Evolutionary conservation across 53 echinoderm and acorn worm species (phyloP).

Genomic region (Patiria pectinifera): DNA sequence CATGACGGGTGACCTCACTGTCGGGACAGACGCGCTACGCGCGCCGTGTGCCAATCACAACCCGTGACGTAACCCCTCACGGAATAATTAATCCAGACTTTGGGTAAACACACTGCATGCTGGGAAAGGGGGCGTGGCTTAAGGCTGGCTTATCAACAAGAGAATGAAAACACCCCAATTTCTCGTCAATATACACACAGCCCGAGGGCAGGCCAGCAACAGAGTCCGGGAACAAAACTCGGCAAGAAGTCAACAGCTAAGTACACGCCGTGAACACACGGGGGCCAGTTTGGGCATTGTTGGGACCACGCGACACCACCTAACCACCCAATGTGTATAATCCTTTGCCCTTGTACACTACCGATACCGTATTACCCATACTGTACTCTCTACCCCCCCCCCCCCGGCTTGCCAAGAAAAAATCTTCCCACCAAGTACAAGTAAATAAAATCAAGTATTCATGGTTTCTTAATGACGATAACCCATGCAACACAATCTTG

Average conservation of each 20-base stretch:
- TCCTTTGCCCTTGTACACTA: neutral
- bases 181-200: constrained; percentile 11
- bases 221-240: neutral
- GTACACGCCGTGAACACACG: constrained; percentile 13
- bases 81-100: constrained; percentile 44
- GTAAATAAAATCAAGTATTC: constrained; percentile 38
- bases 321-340: neutral
- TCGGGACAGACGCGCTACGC: neutral
- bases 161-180: neutral
- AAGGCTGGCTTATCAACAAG: neutral
- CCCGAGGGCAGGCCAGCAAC: constrained; percentile 41
- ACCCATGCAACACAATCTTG: neutral
- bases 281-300: neutral
- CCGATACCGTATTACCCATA: neutral
- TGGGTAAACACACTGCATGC: constrained; percentile 19
- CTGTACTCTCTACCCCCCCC: neutral
- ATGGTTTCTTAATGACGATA: constrained; percentile 13
- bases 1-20: constrained; percentile 17
- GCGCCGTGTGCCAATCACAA: constrained; percentile 22
- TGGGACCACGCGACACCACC: constrained; percentile 39
- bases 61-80: constrained; percentile 35
- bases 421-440: neutral
- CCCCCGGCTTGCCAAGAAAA: neutral
- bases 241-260: constrained; percentile 57
- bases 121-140: constrained; percentile 9